These are phyloP conservation scores for Erynnis tages DNA, from an alignment of 2,888 invertebrate species.

Conservation along the genomic window DNA sequence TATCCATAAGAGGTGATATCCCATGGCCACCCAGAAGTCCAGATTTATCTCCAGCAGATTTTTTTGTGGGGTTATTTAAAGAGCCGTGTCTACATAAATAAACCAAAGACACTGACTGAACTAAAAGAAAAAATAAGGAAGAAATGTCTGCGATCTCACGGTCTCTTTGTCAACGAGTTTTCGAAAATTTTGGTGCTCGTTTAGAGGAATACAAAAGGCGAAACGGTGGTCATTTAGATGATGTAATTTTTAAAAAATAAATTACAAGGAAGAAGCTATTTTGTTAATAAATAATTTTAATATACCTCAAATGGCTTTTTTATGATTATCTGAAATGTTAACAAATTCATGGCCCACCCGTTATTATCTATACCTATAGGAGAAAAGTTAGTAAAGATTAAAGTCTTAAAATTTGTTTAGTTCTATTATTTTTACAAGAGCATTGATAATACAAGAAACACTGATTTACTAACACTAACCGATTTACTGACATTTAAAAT, in stretches of 20 bases:
- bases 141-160: conserved; percentile 33
- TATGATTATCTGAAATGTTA: no score
- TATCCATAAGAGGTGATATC: conserved; percentile 24
- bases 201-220: conserved; percentile 29
- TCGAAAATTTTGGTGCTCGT: conserved; percentile 29
- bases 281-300: conserved; percentile 4
- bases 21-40: conserved; percentile 26
- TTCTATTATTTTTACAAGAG: no score
- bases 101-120: background rate
- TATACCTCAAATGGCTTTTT: background rate
- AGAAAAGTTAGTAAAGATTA: no score
- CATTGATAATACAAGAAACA: no score
- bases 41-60: conserved; percentile 26
- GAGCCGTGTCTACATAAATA: background rate
- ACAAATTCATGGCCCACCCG: no score
- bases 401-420: no score
- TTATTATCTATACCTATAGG: no score
- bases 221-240: conserved; percentile 28
- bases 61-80: conserved; percentile 7
- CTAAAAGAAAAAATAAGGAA: conserved; percentile 31
- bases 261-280: conserved; percentile 1
- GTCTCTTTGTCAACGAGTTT: conserved; percentile 18
- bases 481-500: no score
- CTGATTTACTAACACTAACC: no score
- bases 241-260: conserved; percentile 28